Base-by-base conservation (phyloP, 2,888 invertebrate genomes). In the Drosophila hamatofila region DNA sequence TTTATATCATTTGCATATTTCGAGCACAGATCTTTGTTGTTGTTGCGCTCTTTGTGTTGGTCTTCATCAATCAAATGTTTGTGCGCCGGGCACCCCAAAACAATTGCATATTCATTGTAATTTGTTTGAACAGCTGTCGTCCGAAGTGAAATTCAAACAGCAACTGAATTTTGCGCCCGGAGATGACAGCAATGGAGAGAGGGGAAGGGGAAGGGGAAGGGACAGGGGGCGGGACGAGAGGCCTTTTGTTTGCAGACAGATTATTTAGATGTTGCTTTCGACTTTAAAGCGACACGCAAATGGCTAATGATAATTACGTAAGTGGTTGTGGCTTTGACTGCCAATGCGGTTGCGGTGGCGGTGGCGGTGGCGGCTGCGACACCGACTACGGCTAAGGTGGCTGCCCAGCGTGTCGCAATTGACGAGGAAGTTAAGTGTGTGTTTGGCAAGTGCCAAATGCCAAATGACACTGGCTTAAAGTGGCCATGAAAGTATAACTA, bases 31-130 rank as follows among this genome's bases (percentile, higher is more conserved):
- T 87, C 72, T 70, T 58, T 44, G 62, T 64, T 61, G 52, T 65
- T 39, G 33, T 61, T 57, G 63, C 57, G 35, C 48, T 44, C 61
- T 35, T 56, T 72, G 77, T 69, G 79, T 68, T 82, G 73, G 75
- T 75, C 69, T 78, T 74, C 83, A 89, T 84, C 83, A 84, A 84
- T 84, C 83, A 84, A 89, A 89, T 84, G 83, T 87, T 88, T 68
- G 70, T 68, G 54, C 62, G 42, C 21, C 21, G 55, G 35, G 51
- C 46, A 44, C 33, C 54, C 54, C 63, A 58, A 72, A 88, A 83
- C 84, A 88, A 85, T 84, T 79, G 89, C 82, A 71, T 79, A 88
- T 89, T 85, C 82, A 85, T 88, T 84, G 80, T 89, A 89, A 88
- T 89, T 84, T 89, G 80, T 84, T 89, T 84, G 85, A 84, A 77